phyloP scores from a whole-genome alignment of 2,797 vertebrate genomes.

The Falco peregrinus region DNA sequence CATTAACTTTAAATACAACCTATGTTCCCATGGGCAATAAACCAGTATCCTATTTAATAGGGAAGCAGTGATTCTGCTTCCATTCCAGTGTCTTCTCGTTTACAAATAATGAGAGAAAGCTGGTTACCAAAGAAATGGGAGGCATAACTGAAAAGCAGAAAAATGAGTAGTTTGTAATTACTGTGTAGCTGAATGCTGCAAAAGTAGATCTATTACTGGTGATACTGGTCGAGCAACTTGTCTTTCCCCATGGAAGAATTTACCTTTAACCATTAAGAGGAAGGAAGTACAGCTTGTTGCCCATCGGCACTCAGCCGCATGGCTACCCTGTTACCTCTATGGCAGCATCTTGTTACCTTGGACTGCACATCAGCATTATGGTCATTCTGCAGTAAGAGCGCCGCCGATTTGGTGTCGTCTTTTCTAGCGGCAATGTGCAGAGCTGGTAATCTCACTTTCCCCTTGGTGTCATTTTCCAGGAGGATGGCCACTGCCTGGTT shows the following conservation, averaged over 20 bases:
- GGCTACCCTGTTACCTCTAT: neutral
- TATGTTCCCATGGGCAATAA: neutral
- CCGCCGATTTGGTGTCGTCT: conserved; percentile 97
- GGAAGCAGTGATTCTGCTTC: neutral
- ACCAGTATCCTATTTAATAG: neutral
- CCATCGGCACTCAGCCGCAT: neutral
- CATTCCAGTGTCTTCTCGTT: neutral
- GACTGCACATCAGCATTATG: conserved; percentile 98
- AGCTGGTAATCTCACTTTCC: conserved; percentile 94
- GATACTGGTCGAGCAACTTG: neutral
- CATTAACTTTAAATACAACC: conserved; percentile 38
- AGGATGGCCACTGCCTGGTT: conserved; percentile 97
- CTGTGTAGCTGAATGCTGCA: neutral
- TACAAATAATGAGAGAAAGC: neutral
- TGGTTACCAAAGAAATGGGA: neutral
- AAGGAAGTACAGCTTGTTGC: neutral
- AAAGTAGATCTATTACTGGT: neutral
- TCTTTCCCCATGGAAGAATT: neutral
- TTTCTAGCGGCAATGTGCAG: conserved; percentile 97
- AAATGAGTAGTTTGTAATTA: neutral
- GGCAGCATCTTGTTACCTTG: conserved; percentile 81
- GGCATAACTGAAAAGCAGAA: neutral
- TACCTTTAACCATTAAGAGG: neutral
- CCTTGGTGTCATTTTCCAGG: conserved; percentile 97
- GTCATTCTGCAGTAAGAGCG: conserved; percentile 95